A percentile compares a stretch with the other conserved stretches of the same genome.
phyloP scores from a whole-genome alignment of 2,797 vertebrate genomes.

The Sandelia bainsii region DNA sequence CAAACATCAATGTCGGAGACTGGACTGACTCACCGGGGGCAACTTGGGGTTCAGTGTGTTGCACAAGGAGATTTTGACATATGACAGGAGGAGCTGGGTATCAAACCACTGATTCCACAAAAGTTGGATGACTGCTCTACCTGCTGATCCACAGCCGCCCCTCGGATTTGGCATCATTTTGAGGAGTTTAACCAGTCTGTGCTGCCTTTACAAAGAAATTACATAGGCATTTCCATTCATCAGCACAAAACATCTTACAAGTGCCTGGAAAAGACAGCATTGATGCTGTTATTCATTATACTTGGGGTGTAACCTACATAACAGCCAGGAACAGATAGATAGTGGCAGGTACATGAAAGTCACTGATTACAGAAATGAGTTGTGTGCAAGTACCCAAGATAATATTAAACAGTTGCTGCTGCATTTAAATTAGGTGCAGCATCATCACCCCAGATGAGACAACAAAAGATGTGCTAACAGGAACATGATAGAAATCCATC shows the following conservation, averaged over 20 bases:
- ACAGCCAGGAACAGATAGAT: conserved; percentile 61
- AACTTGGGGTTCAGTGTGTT: no score
- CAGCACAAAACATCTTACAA: conserved; percentile 25
- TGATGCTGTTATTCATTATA: conserved; percentile 57
- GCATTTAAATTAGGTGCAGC: conserved; percentile 54
- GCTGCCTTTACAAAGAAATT: conserved; percentile 25
- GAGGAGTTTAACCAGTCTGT: conserved; percentile 21
- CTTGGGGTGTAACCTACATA: conserved; percentile 46
- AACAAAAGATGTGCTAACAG: conserved; percentile 50
- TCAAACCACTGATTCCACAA: no score
- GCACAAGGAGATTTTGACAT: no score
- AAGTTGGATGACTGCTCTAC: no score
- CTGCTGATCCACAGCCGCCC: no score
- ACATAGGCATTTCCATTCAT: conserved; percentile 40
- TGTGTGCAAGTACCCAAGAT: conserved; percentile 44
- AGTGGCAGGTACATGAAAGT: conserved; percentile 70
- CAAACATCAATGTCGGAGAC: no score
- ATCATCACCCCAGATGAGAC: conserved; percentile 55
- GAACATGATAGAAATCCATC: conserved; percentile 51
- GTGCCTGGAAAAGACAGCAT: conserved; percentile 16
- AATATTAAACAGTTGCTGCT: conserved; percentile 52
- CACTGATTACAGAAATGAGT: conserved; percentile 64
- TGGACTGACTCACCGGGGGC: no score
- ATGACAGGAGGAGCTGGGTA: no score
- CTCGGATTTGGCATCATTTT: background rate